phyloP scores from a whole-genome alignment of 2,888 invertebrate species.

The Patella caerulea region DNA sequence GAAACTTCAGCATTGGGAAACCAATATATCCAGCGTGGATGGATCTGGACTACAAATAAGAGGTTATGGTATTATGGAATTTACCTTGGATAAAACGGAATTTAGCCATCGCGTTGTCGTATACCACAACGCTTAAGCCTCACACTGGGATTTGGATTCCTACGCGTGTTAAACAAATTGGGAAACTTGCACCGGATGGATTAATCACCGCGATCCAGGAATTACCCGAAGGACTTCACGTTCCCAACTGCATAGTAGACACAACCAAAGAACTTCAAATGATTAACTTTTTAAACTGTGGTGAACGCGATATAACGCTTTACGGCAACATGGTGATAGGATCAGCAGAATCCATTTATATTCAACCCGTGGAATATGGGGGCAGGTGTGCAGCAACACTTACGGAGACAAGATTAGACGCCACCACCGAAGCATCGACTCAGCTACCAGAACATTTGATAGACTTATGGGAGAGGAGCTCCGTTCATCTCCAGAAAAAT shows the following conservation, averaged over 20 bases:
- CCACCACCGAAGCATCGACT: neutral
- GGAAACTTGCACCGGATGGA: neutral
- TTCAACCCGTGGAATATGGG: neutral
- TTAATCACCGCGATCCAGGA: neutral
- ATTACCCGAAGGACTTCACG: neutral
- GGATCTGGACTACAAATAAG: no score
- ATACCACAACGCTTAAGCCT: neutral
- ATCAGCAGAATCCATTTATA: conserved; percentile 13
- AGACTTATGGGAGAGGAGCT: conserved; percentile 8
- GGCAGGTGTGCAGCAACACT: neutral
- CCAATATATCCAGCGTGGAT: conserved; percentile 2
- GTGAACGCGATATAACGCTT: neutral
- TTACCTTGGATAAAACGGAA: no score
- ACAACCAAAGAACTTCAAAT: conserved; percentile 1
- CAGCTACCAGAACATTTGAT: conserved; percentile 12
- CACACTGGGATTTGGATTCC: conserved; percentile 15
- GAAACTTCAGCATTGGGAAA: neutral
- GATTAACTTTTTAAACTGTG: neutral
- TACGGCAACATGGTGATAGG: conserved; percentile 12
- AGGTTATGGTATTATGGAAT: no score
- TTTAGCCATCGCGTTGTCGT: no score
- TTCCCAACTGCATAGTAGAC: conserved; percentile 8
- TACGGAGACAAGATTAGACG: no score
- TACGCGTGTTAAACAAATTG: neutral
- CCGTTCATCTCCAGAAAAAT: neutral